Percentiles rank a stretch among this genome's conserved stretches.
Conservation (phyloP, 2,797 vertebrate genomes). For the Hephaestus fuliginosus region DNA sequence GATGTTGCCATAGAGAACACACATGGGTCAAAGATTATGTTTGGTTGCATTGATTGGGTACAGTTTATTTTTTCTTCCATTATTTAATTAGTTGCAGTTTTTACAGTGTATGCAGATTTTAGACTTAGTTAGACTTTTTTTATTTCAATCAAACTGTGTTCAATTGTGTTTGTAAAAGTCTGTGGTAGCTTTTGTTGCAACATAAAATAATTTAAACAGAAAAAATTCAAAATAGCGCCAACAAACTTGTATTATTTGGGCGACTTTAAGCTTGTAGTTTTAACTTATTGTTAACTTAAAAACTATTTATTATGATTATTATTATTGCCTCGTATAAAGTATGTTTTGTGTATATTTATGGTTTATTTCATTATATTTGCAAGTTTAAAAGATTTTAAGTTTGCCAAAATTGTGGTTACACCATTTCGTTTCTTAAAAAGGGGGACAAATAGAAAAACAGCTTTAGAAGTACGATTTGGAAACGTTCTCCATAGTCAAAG, state of each 20-base stretch:
- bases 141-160: conserved; percentile 93
- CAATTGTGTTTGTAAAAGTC: conserved; percentile 96
- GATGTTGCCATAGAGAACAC: conserved; percentile 90
- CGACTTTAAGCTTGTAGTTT: conserved; percentile 98
- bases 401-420: conserved; percentile 95
- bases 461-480: conserved; percentile 92
- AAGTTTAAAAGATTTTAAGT: conserved; percentile 94
- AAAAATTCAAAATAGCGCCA: conserved; percentile 95
- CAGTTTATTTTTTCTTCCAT: conserved; percentile 87
- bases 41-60: conserved; percentile 89
- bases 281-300: conserved; percentile 99
- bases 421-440: conserved; percentile 93
- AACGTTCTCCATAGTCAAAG: conserved; percentile 92
- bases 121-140: conserved; percentile 92
- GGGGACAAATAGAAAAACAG: conserved; percentile 91
- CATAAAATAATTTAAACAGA: conserved; percentile 92
- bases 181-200: conserved; percentile 98
- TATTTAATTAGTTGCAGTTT: conserved; percentile 92
- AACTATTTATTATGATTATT: conserved; percentile 95
- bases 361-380: conserved; percentile 96
- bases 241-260: conserved; percentile 98
- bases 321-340: conserved; percentile 94
- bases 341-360: conserved; percentile 98
- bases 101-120: conserved; percentile 91
- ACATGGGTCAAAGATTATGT: conserved; percentile 88